These are phyloP conservation scores for Macroteleia sp. DNA, from an alignment of 2,888 invertebrate genomes.

Conservation along the genomic window DNA sequence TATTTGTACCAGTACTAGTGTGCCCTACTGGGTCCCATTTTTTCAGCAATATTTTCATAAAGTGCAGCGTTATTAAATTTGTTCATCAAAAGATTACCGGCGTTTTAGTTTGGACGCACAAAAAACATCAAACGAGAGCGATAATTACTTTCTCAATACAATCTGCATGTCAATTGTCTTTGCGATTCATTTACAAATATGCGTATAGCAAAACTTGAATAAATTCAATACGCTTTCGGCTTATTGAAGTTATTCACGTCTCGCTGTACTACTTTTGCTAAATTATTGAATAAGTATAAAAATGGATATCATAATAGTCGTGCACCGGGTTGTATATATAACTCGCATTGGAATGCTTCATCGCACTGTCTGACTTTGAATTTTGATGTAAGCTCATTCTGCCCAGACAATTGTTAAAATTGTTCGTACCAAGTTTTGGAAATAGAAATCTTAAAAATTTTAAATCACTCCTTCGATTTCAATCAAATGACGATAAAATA, in stretches of 20 bases:
- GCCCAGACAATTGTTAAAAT: conserved; percentile 70
- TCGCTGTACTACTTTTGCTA: conserved; percentile 29
- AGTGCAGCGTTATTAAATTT: too few relatives aligned
- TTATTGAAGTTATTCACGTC: conserved; percentile 34
- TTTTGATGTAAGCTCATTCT: conserved; percentile 77
- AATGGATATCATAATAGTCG: conserved; percentile 39
- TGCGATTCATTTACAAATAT: conserved; percentile 52
- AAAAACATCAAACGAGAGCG: too few relatives aligned
- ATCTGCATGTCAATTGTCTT: conserved; percentile 7
- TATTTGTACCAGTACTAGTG: too few relatives aligned
- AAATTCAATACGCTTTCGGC: conserved; percentile 15
- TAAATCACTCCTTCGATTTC: too few relatives aligned
- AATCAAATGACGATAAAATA: too few relatives aligned
- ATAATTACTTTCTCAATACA: conserved; percentile 29
- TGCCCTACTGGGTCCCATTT: too few relatives aligned
- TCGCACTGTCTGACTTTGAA: conserved; percentile 64
- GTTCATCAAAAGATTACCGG: too few relatives aligned
- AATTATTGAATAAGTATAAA: conserved; percentile 52
- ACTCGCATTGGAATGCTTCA: conserved; percentile 55
- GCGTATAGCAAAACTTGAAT: conserved; percentile 34
- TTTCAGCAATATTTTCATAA: too few relatives aligned
- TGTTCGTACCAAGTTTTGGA: conserved; percentile 1
- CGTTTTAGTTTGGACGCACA: too few relatives aligned
- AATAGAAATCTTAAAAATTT: background rate
- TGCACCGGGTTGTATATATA: conserved; percentile 40